Evolutionary conservation across 2,797 vertebrate species (phyloP), one percentile per base, ranked within the genome.

Genomic region (Limosa lapponica): DNA sequence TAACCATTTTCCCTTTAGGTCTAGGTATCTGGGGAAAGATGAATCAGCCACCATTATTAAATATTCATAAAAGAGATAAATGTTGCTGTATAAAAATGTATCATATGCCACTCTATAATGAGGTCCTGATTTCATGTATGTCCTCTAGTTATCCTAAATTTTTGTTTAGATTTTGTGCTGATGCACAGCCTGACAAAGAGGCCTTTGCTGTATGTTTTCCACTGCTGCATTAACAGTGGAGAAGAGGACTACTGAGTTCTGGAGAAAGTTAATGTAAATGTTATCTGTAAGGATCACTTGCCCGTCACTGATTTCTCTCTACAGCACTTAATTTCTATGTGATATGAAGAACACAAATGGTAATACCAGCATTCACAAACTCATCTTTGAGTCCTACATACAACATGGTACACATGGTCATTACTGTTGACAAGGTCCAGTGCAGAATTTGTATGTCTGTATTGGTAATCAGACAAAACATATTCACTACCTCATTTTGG

Each of bases 351-450:
- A 39, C 2, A 1, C 27, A 69, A 0, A 0, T 65, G 17, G 7
- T 72, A 59, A 69, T 15, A 75, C 27, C 19, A 30, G 15, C 22
- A 44, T 64, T 58, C 24, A 89, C 69, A 67, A 75, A 39, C 19
- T 52, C 19, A 22, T 72, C 62, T 52, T 48, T 58, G 6, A 75
- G 48, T 62, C 34, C 77, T 74, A 9, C 6, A 22, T 77, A 24
- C 15, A 66, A 52, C 0, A 1, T 25, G 7, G 39, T 58, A 64
- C 24, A 49, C 0, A 0, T 59, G 82, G 7, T 79, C 39, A 32
- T 10, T 46, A 17, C 30, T 55, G 30, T 20, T 19, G 15, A 18
- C 36, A 67, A 64, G 27, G 23, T 69, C 16, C 25, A 62, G 58
- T 64, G 49, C 5, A 8, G 67, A 75, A 75, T 41, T 67, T 72